These are phyloP conservation scores for Amiota communis DNA, from an alignment of 2,888 invertebrate species.

Conservation along the genomic window DNA sequence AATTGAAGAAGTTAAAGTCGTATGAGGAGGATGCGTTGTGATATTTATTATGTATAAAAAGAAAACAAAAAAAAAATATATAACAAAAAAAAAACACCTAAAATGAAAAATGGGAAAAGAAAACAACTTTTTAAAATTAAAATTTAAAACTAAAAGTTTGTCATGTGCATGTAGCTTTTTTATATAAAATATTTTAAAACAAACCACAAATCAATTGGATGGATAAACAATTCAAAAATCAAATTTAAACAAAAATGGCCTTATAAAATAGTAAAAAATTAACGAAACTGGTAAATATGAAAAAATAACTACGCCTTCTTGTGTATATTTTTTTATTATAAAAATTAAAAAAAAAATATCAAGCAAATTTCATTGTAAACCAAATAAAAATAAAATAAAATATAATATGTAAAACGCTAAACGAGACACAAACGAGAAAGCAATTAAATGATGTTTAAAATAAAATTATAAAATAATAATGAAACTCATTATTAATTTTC, in stretches of 20 bases:
- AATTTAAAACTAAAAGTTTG: too few species aligned
- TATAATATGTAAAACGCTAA: slow-evolving; percentile 39
- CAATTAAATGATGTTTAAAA: slow-evolving; percentile 19
- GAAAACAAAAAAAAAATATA: slow-evolving; percentile 57
- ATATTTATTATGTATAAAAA: slow-evolving; percentile 69
- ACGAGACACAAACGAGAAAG: slow-evolving; percentile 44
- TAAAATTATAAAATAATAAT: not conserved
- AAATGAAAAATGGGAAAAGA: slow-evolving; percentile 11
- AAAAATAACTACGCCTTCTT: slow-evolving; percentile 51
- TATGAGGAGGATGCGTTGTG: slow-evolving; percentile 72
- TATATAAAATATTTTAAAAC: slow-evolving; percentile 19
- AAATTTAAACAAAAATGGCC: too few species aligned
- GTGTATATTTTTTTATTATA: slow-evolving; percentile 53
- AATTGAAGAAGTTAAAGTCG: slow-evolving; percentile 47
- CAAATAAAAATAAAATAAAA: slow-evolving; percentile 46
- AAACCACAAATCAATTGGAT: slow-evolving; percentile 15
- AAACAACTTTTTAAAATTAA: not conserved
- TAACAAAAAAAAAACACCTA: slow-evolving; percentile 36
- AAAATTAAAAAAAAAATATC: slow-evolving; percentile 18
- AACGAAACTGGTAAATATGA: slow-evolving; percentile 51
- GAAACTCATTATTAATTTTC: not conserved
- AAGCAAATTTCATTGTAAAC: slow-evolving; percentile 61
- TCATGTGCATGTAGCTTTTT: too few species aligned
- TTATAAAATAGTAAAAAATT: too few species aligned
- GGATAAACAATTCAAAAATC: slow-evolving; percentile 33